Base-by-base conservation (phyloP, 2,113 vertebrate genomes). In the Melanerpes aurifrons region DNA sequence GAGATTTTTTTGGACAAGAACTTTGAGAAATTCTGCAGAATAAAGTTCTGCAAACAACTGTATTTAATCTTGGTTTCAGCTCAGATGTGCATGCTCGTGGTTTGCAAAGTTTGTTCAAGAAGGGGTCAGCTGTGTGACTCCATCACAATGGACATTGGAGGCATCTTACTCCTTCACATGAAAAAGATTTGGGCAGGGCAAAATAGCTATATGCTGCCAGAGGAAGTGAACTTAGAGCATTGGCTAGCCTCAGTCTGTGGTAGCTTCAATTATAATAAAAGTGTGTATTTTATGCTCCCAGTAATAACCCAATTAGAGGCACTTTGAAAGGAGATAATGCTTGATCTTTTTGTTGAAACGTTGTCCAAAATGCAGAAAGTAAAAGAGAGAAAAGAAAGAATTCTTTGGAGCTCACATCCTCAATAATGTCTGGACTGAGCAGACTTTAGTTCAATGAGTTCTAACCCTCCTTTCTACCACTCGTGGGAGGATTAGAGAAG, bases 301-400 rank as follows among this genome's bases (percentile, higher is more conserved):
- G 68, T 82, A 94, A 86, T 91, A 92, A 92, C 31, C 82, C 78
- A 83, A 64, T 94, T 94, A 91, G 75, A 87, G 64, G 22, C 66
- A 74, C 84, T 96, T 93, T 92, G 95, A 94, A 95, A 96, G 66
- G 62, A 95, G 86, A 91, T 93, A 96, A 85, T 13, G 43, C 91
- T 94, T 77, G 61, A 89, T 94, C 82, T 91, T 77, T 89, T 48
- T 76, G 72, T 82, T 54, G 64, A 87, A 53, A 87, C 76, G 68
- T 50, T 93, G 48, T 89, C 84, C 94, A 91, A 92, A 93, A 86
- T 71, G 35, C 57, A 86, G 76, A 35, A 94, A 87, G 25, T 35
- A 32, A 61, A 48, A 53, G 48, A 85, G 61, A 63, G 74, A 87
- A 81, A 66, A 80, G 82, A 87, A 89, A 24, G 79, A 91, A 91